Percentiles rank a stretch among this genome's conserved stretches.
Conservation (phyloP, 1,140 invertebrate species). For the Drosophila lowei region DNA sequence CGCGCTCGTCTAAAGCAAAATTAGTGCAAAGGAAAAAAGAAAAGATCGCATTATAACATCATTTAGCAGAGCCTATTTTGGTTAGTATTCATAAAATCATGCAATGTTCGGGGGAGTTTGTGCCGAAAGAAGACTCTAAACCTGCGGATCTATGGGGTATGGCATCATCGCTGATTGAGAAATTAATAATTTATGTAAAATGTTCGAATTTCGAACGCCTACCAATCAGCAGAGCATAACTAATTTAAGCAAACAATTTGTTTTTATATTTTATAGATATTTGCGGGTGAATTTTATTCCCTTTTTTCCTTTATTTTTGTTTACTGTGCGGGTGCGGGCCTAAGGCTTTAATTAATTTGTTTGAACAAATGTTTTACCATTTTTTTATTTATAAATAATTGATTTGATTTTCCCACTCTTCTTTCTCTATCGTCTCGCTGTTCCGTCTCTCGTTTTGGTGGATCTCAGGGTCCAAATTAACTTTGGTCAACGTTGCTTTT, state of each 20-base stretch:
- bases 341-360: conserved; percentile 61
- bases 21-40: conserved; percentile 66
- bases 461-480: conserved; percentile 30
- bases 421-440: conserved; percentile 1
- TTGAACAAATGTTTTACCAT: conserved; percentile 43
- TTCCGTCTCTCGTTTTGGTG: background rate
- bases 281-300: background rate
- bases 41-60: conserved; percentile 24
- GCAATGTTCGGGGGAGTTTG: conserved; percentile 40
- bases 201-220: conserved; percentile 35
- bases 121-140: conserved; percentile 26
- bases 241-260: conserved; percentile 3
- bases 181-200: conserved; percentile 51
- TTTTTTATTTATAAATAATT: conserved; percentile 26
- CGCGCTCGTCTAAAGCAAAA: conserved; percentile 95
- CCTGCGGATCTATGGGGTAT: background rate
- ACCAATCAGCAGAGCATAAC: conserved; percentile 23
- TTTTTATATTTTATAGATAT: conserved; percentile 1
- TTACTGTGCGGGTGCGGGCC: conserved; percentile 48
- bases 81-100: conserved; percentile 43
- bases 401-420: conserved; percentile 11
- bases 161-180: conserved; percentile 28
- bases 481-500: conserved; percentile 43
- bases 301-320: background rate
- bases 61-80: background rate